Evolutionary conservation across 64 coral and sea anemone genomes (phyloP), one percentile per base, ranked within the genome.

Genomic region (Astreopora myriophthalma): DNA sequence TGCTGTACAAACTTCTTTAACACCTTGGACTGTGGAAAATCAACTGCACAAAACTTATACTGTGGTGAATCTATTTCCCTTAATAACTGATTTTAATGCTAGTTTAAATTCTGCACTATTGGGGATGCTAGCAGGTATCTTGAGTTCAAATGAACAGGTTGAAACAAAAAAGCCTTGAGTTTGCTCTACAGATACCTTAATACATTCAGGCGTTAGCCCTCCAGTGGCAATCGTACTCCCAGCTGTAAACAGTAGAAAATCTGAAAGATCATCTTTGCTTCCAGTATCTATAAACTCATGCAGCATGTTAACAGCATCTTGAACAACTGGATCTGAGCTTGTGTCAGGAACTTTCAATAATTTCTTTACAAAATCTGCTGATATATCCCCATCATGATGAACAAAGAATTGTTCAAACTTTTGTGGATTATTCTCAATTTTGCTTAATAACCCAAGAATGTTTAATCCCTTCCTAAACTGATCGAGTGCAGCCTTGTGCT

Each of bases 391-490:
- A 65, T 79, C 85, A 70, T 19, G 22, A 49, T 87, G 84, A 32
- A 87, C 91, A 87, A 93, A 87, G 6, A 86, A 64, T 31, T 35
- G 38, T 76, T 93, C 91, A 93, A 87, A 93, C 48, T 69, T 72
- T 39, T 66, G 22, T 51, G 84, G 91, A 52, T 38, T 73, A 13
- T 93, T 93, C 52, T 93, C 83, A 69, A 93, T 62, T 87, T 93
- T 62, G 49, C 44, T 44, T 46, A 87, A 49, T 40, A 93, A 78
- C 14, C 80, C 91, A 69, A 80, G 80, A 22, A 76, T 93, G 46
- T n/a, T 37, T 28, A 88, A 57, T 17, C 91, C 91, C 71, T 93
- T 93, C 49, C 91, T 87, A 19, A 93, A 74, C 30, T 93, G 84
- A 66, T 93, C 91, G 34, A 93, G 36, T 31, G 74, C 57, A 77